Evolutionary conservation across 1,140 invertebrate genomes (phyloP).

Genomic region (Scaptomyza graminum): DNA sequence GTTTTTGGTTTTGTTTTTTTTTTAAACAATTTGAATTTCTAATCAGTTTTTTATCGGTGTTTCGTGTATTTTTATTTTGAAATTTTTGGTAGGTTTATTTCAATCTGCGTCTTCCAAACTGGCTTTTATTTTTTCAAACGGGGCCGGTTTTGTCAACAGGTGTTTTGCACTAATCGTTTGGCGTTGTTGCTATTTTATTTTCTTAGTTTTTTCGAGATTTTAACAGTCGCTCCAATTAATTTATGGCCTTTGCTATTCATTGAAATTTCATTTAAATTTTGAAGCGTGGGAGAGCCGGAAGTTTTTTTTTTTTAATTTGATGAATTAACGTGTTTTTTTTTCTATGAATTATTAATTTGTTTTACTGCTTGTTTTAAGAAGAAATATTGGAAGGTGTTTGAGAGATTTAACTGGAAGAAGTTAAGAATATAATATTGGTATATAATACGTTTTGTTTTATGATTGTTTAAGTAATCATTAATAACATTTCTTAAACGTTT

Average conservation of each 20-base stretch:
- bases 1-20: constrained; percentile 28
- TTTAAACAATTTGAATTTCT: constrained; percentile 73
- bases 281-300: constrained; percentile 45
- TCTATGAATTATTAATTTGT: neutral
- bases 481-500: no score
- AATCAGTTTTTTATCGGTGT: constrained; percentile 76
- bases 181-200: constrained; percentile 5
- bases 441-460: no score
- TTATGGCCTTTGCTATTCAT: constrained; percentile 56
- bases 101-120: constrained; percentile 63
- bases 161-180: constrained; percentile 76
- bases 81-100: constrained; percentile 24
- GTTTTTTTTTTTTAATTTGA: constrained; percentile 3
- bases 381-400: no score
- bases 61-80: constrained; percentile 18
- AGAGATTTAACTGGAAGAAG: no score
- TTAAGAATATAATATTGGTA: no score
- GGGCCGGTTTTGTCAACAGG: constrained; percentile 74
- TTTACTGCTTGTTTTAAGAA: no score
- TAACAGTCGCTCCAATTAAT: constrained; percentile 77
- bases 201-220: constrained; percentile 4
- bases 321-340: neutral
- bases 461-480: no score
- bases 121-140: constrained; percentile 53
- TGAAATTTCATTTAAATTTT: constrained; percentile 24